Base-by-base conservation (phyloP, 2,113 vertebrate genomes). In the Erythrocercus mccallii region DNA sequence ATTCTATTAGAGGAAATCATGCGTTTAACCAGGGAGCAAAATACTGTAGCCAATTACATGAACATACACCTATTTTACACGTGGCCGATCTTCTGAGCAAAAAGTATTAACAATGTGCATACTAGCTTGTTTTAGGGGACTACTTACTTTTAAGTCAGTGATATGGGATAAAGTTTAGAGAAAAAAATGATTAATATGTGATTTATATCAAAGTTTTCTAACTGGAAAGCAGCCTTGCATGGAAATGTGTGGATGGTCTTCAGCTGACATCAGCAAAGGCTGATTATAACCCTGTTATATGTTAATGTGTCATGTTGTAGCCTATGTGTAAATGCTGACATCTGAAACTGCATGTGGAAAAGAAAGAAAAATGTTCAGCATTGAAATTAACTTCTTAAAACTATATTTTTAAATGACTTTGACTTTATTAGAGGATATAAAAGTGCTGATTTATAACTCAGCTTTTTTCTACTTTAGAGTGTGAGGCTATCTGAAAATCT, bases 1-100 rank as follows among this genome's bases (percentile, higher is more conserved):
- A 96, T 98, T 98, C 97, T 97, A 86, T 98, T 98, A 98, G 97
- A 90, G 96, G 97, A 98, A 98, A 97, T 95, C 97, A 96, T 96
- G 97, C 97, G 72, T 98, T 98, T 98, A 97, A 95, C 95, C 97
- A 96, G n/a, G 95, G 97, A 97, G 95, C 94, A 94, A 97, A 98
- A 98, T 97, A 95, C 91, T 96, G 97, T 93, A 97, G 90, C 93
- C 97, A 98, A 95, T 98, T 98, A 97, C 92, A 70, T 82, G 95
- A 95, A 96, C 96, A 97, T 81, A 95, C 93, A 98, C 95, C 97
- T 97, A 96, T 98, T 98, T 98, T 97, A 97, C 97, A 96, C 95
- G 37, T 96, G 97, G 74, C 78, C 96, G 95, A 61, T 83, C 86
- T 57, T 94, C 92, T 78, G 88, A 93, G 94, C 88, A 56, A 95